Conservation (phyloP, 2,113 vertebrate genomes). For the Ochotona curzoniae region DNA sequence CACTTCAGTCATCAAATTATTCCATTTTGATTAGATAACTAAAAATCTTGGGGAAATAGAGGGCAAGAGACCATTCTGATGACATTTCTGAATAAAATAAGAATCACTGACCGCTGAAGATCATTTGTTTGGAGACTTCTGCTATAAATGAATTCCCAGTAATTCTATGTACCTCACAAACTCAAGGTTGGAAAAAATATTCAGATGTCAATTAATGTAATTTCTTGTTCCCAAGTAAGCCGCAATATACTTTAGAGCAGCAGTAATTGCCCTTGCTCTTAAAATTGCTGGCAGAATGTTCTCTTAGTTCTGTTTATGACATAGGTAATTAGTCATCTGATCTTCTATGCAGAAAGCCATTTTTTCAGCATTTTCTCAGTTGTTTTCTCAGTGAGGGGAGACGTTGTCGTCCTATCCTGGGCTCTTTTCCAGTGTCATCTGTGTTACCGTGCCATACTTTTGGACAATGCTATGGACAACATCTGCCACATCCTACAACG, state of each 20-base stretch:
- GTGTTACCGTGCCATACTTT: neutral
- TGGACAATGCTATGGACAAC: no score
- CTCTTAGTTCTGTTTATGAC: neutral
- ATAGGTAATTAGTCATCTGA: neutral
- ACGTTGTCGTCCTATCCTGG: neutral
- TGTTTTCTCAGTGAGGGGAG: neutral
- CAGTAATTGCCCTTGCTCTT: neutral
- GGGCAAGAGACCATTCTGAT: neutral
- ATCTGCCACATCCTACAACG: neutral
- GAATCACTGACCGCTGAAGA: conserved; percentile 37
- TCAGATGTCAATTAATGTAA: neutral
- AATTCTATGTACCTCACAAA: neutral
- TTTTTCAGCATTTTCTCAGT: neutral
- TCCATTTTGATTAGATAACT: conserved; percentile 19
- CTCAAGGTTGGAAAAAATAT: neutral
- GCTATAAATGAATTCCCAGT: conserved; percentile 27
- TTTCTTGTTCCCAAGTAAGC: neutral
- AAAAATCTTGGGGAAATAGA: conserved; percentile 42
- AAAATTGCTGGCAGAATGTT: neutral
- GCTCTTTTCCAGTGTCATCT: neutral
- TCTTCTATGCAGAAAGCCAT: neutral
- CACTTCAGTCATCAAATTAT: neutral
- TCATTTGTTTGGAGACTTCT: conserved; percentile 37
- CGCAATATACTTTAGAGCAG: neutral
- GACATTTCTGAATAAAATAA: conserved; percentile 52